Evolutionary conservation across 2,113 vertebrate species (phyloP).

Genomic region (Puma concolor): DNA sequence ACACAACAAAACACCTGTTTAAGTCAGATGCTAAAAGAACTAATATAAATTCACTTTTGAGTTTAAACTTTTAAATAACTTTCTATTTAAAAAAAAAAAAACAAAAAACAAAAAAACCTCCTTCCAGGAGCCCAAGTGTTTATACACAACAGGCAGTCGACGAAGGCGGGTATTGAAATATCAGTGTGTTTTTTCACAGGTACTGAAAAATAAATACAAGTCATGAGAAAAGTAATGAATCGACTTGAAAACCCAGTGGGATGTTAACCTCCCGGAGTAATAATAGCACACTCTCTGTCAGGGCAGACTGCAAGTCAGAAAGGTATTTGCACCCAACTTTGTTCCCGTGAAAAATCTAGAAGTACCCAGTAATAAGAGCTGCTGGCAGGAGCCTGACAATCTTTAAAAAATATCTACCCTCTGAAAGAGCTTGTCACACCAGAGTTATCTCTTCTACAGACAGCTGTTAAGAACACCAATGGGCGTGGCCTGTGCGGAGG

Average conservation of each 20-base stretch:
- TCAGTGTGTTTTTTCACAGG: conserved; percentile 64
- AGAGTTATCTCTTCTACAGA: conserved; percentile 51
- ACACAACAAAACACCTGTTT: not conserved
- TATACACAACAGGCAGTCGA: conserved; percentile 35
- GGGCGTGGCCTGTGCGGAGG: not conserved
- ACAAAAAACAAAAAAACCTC: not conserved
- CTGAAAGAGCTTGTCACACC: conserved; percentile 66
- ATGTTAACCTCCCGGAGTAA: conserved; percentile 64
- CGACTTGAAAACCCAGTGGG: conserved; percentile 73
- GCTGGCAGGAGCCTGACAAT: conserved; percentile 54
- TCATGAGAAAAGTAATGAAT: conserved; percentile 73
- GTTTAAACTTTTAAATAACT: conserved; percentile 64
- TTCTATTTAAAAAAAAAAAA: conserved; percentile 58
- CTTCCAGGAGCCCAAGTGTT: conserved; percentile 15
- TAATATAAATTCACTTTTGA: conserved; percentile 42
- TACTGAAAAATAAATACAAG: conserved; percentile 77
- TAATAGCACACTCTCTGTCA: conserved; percentile 56
- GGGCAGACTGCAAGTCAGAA: conserved; percentile 1
- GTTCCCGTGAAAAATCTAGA: conserved; percentile 63
- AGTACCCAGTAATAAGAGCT: conserved; percentile 70
- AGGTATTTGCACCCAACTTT: conserved; percentile 69
- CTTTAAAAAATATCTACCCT: conserved; percentile 69
- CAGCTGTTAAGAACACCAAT: not conserved
- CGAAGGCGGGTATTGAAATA: conserved; percentile 62
- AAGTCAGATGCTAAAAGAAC: conserved; percentile 13